Conservation (phyloP, 2,113 vertebrate species). For the Lepus europaeus region DNA sequence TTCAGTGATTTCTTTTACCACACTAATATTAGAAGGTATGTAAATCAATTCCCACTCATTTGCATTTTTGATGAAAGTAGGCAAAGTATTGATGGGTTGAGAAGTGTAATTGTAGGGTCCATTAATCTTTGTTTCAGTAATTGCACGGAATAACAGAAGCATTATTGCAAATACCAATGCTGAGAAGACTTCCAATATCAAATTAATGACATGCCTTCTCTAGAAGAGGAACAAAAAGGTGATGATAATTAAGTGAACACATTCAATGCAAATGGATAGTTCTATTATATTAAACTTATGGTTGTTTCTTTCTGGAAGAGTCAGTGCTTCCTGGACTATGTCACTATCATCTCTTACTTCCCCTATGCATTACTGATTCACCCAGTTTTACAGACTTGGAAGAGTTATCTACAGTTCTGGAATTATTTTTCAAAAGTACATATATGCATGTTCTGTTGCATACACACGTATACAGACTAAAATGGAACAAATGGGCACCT, state of each 20-base stretch:
- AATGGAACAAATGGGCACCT: not conserved
- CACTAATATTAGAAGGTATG: conserved; percentile 64
- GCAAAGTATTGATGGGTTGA: conserved; percentile 48
- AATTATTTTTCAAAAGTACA: conserved; percentile 41
- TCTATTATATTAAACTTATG: not conserved
- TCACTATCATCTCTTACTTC: not conserved
- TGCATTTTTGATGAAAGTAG: conserved; percentile 56
- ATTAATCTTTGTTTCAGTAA: not conserved
- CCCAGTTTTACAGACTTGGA: conserved; percentile 3
- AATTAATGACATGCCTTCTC: conserved; percentile 57
- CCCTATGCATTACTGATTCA: not conserved
- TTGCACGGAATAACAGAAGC: conserved; percentile 30
- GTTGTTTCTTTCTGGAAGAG: not conserved
- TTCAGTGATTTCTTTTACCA: conserved; percentile 63
- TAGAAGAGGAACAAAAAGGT: conserved; percentile 67
- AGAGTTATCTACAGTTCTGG: not conserved
- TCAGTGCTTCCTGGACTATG: not conserved
- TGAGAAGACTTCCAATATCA: conserved; percentile 38
- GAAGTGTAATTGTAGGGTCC: conserved; percentile 33
- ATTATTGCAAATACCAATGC: conserved; percentile 35
- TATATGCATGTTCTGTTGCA: not conserved
- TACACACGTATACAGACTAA: not conserved
- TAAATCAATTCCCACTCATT: conserved; percentile 66
- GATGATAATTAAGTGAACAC: not conserved
- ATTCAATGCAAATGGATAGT: conserved; percentile 15